Evolutionary conservation across 1,140 invertebrate genomes (phyloP).

Genomic region (Diplogasteroides magnus): DNA sequence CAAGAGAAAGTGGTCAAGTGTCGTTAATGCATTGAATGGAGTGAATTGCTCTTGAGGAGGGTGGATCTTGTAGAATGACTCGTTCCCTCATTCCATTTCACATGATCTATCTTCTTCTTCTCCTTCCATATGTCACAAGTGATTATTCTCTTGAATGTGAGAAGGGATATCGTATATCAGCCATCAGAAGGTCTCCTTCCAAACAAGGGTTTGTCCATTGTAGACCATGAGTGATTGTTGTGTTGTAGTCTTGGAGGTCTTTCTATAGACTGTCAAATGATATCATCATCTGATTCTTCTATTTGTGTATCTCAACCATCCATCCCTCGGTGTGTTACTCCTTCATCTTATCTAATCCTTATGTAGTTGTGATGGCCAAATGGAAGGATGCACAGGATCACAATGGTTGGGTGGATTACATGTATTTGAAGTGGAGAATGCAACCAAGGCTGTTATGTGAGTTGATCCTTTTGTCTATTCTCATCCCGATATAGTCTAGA

Average conservation of each 20-base stretch:
- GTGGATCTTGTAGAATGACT: too few species aligned
- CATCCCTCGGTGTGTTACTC: neutral
- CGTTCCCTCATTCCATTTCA: neutral
- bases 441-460: neutral
- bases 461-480: neutral
- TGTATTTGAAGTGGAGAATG: neutral
- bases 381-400: neutral
- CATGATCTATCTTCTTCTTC: neutral
- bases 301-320: neutral
- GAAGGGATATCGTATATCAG: neutral
- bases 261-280: neutral
- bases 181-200: neutral
- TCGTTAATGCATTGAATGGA: too few species aligned
- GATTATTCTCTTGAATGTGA: neutral
- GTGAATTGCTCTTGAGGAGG: too few species aligned
- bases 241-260: neutral
- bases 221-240: neutral
- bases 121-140: neutral
- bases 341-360: neutral
- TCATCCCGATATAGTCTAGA: neutral
- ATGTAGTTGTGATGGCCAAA: neutral
- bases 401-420: neutral
- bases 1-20: too few species aligned
- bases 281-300: neutral
- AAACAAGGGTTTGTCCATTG: neutral